Percentiles rank a stretch among this genome's conserved stretches.
These are phyloP conservation scores for Atethmia centrago DNA, from an alignment of 2,888 invertebrate genomes.

Conservation along the genomic window DNA sequence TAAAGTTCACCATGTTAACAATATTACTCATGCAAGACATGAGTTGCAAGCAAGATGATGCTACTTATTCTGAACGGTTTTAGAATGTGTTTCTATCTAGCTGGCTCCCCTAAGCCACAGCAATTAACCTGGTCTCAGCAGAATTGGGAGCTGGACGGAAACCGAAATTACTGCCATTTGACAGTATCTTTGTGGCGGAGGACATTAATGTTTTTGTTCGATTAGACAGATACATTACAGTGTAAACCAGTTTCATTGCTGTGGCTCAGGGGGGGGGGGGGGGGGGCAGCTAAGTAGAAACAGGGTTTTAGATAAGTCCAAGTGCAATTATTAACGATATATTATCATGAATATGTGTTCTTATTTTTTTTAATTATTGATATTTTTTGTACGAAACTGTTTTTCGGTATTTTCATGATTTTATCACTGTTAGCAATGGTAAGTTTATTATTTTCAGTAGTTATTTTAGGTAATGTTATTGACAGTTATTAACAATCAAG, in stretches of 20 bases:
- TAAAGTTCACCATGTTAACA: neutral
- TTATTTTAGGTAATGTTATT: constrained; percentile 2
- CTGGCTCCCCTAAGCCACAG: too few species aligned
- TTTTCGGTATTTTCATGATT: constrained; percentile 12
- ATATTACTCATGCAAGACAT: neutral
- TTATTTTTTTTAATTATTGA: constrained; percentile 18
- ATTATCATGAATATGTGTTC: constrained; percentile 30
- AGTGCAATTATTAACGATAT: constrained; percentile 17
- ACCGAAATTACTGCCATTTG: too few species aligned
- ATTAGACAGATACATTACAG: too few species aligned
- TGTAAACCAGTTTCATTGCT: too few species aligned
- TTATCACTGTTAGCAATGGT: constrained; percentile 12
- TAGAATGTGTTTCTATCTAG: neutral
- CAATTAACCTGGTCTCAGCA: too few species aligned
- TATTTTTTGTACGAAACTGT: neutral
- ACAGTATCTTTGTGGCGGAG: too few species aligned
- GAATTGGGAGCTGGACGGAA: too few species aligned
- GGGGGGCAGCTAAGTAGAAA: too few species aligned
- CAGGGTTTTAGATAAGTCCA: neutral
- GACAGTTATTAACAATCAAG: constrained; percentile 9
- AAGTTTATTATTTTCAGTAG: constrained; percentile 14
- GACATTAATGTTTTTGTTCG: too few species aligned
- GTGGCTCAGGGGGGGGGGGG: too few species aligned
- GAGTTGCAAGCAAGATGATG: constrained; percentile 7
- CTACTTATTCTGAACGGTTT: neutral